Conservation (phyloP, 1,140 invertebrate species). For the Drosophila tsacasi region DNA sequence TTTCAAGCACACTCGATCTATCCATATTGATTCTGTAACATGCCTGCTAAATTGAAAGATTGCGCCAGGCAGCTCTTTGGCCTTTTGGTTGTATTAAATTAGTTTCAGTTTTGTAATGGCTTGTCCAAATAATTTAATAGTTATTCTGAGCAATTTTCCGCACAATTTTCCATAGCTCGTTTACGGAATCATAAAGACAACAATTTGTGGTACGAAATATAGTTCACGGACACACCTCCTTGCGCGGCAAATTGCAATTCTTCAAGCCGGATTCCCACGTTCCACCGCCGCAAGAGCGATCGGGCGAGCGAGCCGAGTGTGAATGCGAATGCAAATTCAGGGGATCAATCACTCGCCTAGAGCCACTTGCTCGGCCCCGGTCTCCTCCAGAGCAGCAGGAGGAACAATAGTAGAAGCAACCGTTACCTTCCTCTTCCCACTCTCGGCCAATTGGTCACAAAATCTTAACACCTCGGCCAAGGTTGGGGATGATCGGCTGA, state of each 20-base stretch:
- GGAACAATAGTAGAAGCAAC: slow-evolving; percentile 65
- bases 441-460: slow-evolving; percentile 74
- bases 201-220: slow-evolving; percentile 68
- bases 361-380: slow-evolving; percentile 8
- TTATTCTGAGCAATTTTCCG: slow-evolving; percentile 33
- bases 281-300: slow-evolving; percentile 53
- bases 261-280: slow-evolving; percentile 72
- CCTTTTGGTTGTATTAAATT: slow-evolving; percentile 28
- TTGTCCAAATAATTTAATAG: slow-evolving; percentile 39
- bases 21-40: slow-evolving; percentile 2
- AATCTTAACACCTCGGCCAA: slow-evolving; percentile 77
- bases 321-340: slow-evolving; percentile 50
- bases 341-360: slow-evolving; percentile 78
- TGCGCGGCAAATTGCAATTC: slow-evolving; percentile 44
- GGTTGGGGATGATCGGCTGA: slow-evolving; percentile 43
- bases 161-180: slow-evolving; percentile 67
- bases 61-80: slow-evolving; percentile 14
- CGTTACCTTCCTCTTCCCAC: slow-evolving; percentile 39
- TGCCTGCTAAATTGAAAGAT: slow-evolving; percentile 20
- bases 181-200: slow-evolving; percentile 66
- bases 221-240: slow-evolving; percentile 72
- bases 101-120: slow-evolving; percentile 31
- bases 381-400: slow-evolving; percentile 22
- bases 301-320: slow-evolving; percentile 16
- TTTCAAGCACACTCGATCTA: slow-evolving; percentile 7